phyloP scores from a whole-genome alignment of 2,888 invertebrate species.

The Ophion obscuratus region DNA sequence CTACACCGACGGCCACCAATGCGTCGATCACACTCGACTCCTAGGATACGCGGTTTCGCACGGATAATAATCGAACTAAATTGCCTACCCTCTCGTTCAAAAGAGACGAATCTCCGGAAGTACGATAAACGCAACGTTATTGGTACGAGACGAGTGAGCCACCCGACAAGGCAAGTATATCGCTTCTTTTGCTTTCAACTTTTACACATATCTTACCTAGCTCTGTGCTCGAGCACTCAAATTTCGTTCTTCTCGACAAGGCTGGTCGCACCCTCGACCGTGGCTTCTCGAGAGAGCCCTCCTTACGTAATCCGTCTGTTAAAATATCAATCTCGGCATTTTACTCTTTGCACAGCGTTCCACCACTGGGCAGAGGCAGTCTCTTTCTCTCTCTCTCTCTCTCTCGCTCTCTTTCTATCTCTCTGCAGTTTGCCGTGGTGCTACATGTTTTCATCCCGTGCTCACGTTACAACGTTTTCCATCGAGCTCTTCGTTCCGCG shows the following conservation, averaged over 20 bases:
- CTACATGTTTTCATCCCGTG: constrained; percentile 42
- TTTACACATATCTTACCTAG: constrained; percentile 2
- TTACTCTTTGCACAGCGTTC: constrained; percentile 81
- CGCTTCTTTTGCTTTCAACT: not conserved
- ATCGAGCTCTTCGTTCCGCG: constrained; percentile 55
- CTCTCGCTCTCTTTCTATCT: not conserved
- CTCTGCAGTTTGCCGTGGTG: constrained; percentile 9
- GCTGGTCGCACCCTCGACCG: not conserved
- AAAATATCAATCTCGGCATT: constrained; percentile 83
- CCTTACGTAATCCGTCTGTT: constrained; percentile 82
- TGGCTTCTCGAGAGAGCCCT: constrained; percentile 62
- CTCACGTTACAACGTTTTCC: constrained; percentile 54
- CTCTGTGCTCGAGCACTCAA: not conserved
- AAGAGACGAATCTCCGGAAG: too few relatives aligned
- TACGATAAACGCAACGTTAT: too few relatives aligned
- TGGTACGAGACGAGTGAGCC: too few relatives aligned
- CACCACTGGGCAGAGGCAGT: constrained; percentile 71
- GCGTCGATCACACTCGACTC: not conserved
- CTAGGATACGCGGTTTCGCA: not conserved
- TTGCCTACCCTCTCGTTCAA: not conserved
- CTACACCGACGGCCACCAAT: not conserved
- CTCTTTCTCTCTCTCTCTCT: constrained; percentile 18
- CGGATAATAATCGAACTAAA: not conserved
- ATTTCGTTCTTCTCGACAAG: not conserved
- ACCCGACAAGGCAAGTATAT: too few relatives aligned